Evolutionary conservation across 1,140 invertebrate species (phyloP), one percentile per base, ranked within the genome.

Genomic region (Pseudomyrmex concolor): DNA sequence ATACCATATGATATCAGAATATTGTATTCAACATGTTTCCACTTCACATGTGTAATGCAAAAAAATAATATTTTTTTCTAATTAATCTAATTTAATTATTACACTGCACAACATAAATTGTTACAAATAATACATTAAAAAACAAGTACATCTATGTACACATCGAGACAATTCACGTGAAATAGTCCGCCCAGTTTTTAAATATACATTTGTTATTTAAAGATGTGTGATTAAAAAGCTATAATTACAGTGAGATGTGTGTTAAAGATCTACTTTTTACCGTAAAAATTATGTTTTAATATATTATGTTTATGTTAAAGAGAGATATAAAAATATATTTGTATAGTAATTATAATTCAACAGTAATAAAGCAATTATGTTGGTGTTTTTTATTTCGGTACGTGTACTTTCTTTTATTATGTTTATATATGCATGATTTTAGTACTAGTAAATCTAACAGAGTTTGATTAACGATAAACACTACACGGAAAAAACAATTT

Each of bases 161-260:
- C 13, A 43, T 15, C 12, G 48, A 8, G 12, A 54, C 8, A 43
- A 68, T 68, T 25, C 8, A 50, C 25, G 59, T 57, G 1, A n/a
- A 63, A 74, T 63, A 12, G n/a, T 54, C 50, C 34, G 22, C 9
- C 19, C 10, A 67, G 67, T 77, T 77, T 45, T 9, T 48, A 9
- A 2, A 7, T 25, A 13, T 64, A 64, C 34, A 64, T 64, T 78
- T 78, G 13, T 66, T 77, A 48, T 25, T 68, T 78, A n/a, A 57
- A 45, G 9, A 34, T 34, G 5, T 34, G 17, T 19, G 7, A 66
- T 66, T 64, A 15, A 68, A 57, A 68, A 78, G 34, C 34, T 57
- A 12, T 45, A 15, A 76, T 54, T 22, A n/a, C 45, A 22, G 12
- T 55, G 60, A 66, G 8, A 10, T 17, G 55, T 8, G 68, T 68